These are phyloP conservation scores for Tricholauxania praeusta DNA, from an alignment of 2,888 invertebrate genomes.

Conservation along the genomic window DNA sequence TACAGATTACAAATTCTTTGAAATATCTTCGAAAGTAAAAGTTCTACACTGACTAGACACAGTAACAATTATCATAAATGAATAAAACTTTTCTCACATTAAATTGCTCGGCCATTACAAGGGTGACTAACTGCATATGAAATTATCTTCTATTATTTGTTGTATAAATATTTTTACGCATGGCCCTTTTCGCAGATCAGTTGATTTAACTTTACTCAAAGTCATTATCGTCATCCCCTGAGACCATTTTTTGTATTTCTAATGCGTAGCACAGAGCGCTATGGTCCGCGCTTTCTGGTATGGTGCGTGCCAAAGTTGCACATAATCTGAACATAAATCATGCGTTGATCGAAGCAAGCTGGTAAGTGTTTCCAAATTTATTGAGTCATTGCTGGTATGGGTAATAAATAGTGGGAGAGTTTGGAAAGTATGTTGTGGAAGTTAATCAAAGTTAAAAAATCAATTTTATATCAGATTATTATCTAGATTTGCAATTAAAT, in stretches of 20 bases:
- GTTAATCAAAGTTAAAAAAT: not conserved
- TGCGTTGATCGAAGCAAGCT: conserved; percentile 59
- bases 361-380: conserved; percentile 56
- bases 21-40: not conserved
- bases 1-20: no score
- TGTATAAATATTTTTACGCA: conserved; percentile 67
- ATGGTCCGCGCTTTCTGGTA: conserved; percentile 34
- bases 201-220: conserved; percentile 52
- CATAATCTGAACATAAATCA: conserved; percentile 64
- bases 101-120: conserved; percentile 38
- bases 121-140: conserved; percentile 47
- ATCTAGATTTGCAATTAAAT: conserved; percentile 14
- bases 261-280: not conserved
- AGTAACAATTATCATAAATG: conserved; percentile 17
- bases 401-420: not conserved
- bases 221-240: conserved; percentile 45
- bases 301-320: conserved; percentile 39
- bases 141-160: conserved; percentile 45
- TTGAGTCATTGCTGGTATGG: not conserved
- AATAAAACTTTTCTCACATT: conserved; percentile 32
- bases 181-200: conserved; percentile 66
- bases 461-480: not conserved
- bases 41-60: conserved; percentile 4
- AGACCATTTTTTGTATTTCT: not conserved
- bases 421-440: not conserved